Percentiles rank a stretch among this genome's conserved stretches.
Evolutionary conservation across 2,888 invertebrate genomes (phyloP).

Genomic region (Temnothorax unifasciatus): DNA sequence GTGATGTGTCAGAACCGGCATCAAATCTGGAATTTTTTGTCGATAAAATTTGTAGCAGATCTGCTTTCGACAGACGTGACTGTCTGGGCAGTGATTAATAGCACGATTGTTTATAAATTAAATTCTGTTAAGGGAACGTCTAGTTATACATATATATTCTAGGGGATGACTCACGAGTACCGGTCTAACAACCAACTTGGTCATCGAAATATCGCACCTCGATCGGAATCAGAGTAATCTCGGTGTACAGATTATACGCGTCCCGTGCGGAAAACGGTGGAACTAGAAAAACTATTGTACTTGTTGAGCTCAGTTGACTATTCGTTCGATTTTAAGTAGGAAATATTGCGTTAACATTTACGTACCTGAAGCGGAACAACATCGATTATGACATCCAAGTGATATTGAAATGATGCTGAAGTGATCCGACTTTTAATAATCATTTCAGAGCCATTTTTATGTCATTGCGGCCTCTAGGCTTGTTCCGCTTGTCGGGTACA

Average conservation of each 20-base stretch:
- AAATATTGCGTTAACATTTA: constrained; percentile 41
- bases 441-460: not conserved
- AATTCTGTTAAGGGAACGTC: constrained; percentile 1
- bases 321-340: constrained; percentile 35
- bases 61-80: too few species aligned
- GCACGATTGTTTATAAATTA: not conserved
- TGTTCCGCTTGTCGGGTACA: not conserved
- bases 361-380: not conserved
- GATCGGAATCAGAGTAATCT: not conserved
- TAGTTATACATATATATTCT: not conserved
- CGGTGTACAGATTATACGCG: not conserved
- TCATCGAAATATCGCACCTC: constrained; percentile 14
- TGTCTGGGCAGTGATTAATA: not conserved
- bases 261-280: not conserved
- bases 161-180: not conserved
- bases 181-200: not conserved
- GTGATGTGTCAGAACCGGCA: too few species aligned
- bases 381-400: not conserved
- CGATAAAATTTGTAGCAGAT: too few species aligned
- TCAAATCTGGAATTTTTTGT: too few species aligned
- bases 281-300: constrained; percentile 25
- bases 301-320: constrained; percentile 39
- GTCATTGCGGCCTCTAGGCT: not conserved
- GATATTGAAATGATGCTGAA: not conserved
- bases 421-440: not conserved